A percentile compares a stretch with the other conserved stretches of the same genome.
These are phyloP conservation scores for Drosophila parvula DNA, from an alignment of 1,140 invertebrate species.

Conservation along the genomic window DNA sequence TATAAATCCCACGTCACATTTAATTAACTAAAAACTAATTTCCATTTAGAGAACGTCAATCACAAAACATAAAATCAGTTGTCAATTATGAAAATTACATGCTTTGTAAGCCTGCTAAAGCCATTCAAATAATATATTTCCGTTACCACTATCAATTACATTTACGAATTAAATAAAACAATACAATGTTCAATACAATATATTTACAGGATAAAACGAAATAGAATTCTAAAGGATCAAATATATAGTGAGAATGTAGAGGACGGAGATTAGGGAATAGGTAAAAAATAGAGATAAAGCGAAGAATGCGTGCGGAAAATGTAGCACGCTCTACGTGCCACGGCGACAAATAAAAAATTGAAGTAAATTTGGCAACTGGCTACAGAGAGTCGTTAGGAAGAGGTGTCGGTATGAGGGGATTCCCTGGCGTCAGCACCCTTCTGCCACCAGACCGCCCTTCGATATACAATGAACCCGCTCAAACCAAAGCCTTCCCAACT, in stretches of 20 bases:
- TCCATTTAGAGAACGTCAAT: slow-evolving; percentile 1
- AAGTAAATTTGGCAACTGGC: slow-evolving; percentile 81
- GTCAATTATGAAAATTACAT: slow-evolving; percentile 1
- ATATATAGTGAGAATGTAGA: neutral
- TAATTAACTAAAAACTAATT: slow-evolving; percentile 8
- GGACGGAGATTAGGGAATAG: neutral
- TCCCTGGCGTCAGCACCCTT: slow-evolving; percentile 54
- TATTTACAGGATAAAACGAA: slow-evolving; percentile 24
- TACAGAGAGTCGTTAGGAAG: slow-evolving; percentile 50
- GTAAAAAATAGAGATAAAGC: slow-evolving; percentile 13
- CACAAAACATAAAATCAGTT: slow-evolving; percentile 5
- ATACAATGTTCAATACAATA: neutral
- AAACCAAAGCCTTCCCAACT: slow-evolving; percentile 11
- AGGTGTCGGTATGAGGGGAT: slow-evolving; percentile 8
- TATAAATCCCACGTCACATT: neutral
- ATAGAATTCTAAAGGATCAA: neutral
- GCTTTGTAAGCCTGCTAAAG: neutral
- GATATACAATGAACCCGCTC: slow-evolving; percentile 23
- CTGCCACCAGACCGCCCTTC: neutral
- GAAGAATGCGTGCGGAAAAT: slow-evolving; percentile 77
- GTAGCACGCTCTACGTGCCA: slow-evolving; percentile 76
- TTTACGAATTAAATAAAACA: neutral
- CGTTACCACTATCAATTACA: neutral
- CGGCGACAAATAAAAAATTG: slow-evolving; percentile 73
- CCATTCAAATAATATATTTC: neutral